Evolutionary conservation across 1,140 invertebrate species (phyloP).

Genomic region (Diuraphis noxia): DNA sequence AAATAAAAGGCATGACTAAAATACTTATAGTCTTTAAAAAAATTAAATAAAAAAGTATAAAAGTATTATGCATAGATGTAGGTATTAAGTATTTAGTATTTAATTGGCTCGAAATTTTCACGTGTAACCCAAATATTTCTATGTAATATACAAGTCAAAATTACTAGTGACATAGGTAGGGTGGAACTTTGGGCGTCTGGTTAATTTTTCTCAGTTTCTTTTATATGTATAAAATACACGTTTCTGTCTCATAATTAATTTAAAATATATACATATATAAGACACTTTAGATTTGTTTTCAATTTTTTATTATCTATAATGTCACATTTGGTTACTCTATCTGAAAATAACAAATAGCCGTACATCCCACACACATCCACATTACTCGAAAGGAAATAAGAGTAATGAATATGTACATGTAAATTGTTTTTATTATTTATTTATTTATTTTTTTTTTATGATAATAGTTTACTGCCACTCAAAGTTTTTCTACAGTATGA

Average conservation of each 20-base stretch:
- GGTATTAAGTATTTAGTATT: neutral
- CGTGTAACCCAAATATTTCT: neutral
- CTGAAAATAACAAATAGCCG: neutral
- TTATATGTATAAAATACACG: neutral
- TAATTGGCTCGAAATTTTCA: neutral
- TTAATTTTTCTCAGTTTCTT: neutral
- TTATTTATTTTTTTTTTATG: too few species aligned
- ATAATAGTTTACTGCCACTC: neutral
- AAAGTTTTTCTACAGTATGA: neutral
- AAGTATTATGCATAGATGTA: neutral
- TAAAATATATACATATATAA: neutral
- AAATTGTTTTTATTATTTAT: neutral
- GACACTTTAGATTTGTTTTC: neutral
- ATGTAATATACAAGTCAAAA: neutral
- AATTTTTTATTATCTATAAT: neutral
- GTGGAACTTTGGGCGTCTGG: neutral
- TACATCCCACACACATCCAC: neutral
- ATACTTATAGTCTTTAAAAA: neutral
- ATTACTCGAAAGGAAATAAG: neutral
- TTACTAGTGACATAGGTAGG: neutral
- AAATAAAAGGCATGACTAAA: neutral
- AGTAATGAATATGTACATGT: conserved; percentile 2
- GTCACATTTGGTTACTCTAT: neutral
- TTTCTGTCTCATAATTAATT: neutral
- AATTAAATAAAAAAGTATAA: neutral